phyloP scores from a whole-genome alignment of 2,113 vertebrate genomes.

The Heterotis niloticus region DNA sequence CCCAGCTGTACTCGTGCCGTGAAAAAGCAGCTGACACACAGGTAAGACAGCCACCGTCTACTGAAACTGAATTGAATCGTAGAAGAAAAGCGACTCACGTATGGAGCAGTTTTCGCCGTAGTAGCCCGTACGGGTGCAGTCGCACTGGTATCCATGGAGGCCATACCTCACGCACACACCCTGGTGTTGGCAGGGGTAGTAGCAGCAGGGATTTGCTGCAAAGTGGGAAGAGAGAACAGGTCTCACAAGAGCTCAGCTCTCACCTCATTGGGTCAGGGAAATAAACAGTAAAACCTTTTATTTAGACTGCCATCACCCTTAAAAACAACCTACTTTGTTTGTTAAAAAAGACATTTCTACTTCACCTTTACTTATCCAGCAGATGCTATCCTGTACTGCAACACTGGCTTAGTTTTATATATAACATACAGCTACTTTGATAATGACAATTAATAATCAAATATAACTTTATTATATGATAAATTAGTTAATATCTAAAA shows the following conservation, averaged over 20 bases:
- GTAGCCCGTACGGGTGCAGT: slow-evolving; percentile 85
- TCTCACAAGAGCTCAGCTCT: neutral
- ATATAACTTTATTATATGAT: no score
- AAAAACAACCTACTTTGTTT: neutral
- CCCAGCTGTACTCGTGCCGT: neutral
- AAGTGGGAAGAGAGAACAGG: neutral
- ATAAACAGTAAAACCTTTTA: neutral
- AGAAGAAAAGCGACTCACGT: slow-evolving; percentile 68
- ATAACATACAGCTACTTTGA: no score
- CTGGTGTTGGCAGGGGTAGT: slow-evolving; percentile 83
- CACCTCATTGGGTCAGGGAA: no score
- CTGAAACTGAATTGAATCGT: neutral
- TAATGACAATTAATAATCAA: no score
- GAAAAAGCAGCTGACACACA: neutral
- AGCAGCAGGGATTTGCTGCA: slow-evolving; percentile 88
- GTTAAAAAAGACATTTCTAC: no score
- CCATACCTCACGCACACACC: slow-evolving; percentile 78
- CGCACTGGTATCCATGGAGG: slow-evolving; percentile 71
- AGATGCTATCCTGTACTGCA: no score
- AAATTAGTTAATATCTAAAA: no score
- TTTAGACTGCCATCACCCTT: neutral
- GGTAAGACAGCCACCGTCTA: neutral
- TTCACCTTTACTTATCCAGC: no score
- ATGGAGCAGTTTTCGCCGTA: slow-evolving; percentile 78
- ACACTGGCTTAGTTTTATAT: no score